Evolutionary conservation across 2,797 vertebrate genomes (phyloP), one percentile per base, ranked within the genome.

Genomic region (Xerus rutilus): DNA sequence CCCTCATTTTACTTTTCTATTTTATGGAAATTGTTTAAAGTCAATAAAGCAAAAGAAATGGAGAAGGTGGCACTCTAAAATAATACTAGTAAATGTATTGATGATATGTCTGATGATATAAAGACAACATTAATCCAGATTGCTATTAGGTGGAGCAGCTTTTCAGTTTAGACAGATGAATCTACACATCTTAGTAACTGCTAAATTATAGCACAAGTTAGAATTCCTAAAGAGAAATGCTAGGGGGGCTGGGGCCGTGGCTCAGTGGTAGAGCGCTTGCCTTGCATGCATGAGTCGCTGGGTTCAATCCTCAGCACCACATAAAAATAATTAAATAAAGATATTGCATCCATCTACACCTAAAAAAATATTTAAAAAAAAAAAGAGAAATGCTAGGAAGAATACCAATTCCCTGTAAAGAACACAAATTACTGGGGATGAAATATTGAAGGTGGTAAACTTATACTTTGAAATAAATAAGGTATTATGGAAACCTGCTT

Each of bases 131-230:
- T 92, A 62, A 70, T 86, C 49, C 77, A 76, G 12, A 73, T 87
- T 39, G 59, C 88, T 96, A 39, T 78, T 85, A 86, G 64, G 21
- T 86, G 8, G 86, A 79, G 72, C 35, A 65, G 62, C 25, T 88
- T 91, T 96, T 86, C 72, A 70, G 65, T 94, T 89, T 45, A 81
- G 39, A 86, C 21, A 64, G 59, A 81, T 91, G 14, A 92, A 65
- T 76, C 9, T 32, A 32, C 5, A 54, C 5, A 90, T 5, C 0
- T 94, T 78, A 82, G 70, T 93, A 93, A 86, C n/a, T 89, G 84
- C 52, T 84, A 47, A 86, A 91, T 93, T 92, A 15, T 2, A 57
- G 65, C 32, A n/a, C 28, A 81, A 81, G 59, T 72, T 91, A 84
- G 32, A 52, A 85, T 96, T 88, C 45, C 69, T 92, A 45, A 64